Base-by-base conservation (phyloP, 2,113 vertebrate genomes). In the Trichechus manatus region DNA sequence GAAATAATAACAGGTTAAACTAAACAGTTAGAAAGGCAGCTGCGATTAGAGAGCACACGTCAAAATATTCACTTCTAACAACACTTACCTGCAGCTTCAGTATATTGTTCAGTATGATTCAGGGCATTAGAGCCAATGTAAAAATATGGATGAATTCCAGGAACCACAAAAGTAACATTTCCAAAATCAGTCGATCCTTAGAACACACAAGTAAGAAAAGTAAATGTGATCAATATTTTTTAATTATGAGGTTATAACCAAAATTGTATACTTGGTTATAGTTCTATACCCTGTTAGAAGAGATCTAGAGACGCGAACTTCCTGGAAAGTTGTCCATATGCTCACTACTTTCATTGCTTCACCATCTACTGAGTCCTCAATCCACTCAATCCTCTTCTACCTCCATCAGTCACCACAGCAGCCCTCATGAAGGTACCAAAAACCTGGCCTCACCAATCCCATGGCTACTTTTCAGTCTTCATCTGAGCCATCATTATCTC, bases 161-260 rank as follows among this genome's bases (percentile, higher is more conserved):
- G 99, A 88, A 99, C 98, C 70, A 98, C 85, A 98, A 98, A 99
- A 9, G 99, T 99, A 50, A 99, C 98, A 93, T 99, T 99, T 95
- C 99, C 99, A 98, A 99, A 99, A 97, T 99, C 99, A 0, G 99
- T 99, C 94, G 99, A 99, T 95, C 99, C 99, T 99, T 98, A 56
- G 87, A 97, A 86, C 2, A 98, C 83, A 53, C 36, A 97, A 93
- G 94, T 64, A 72, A 64, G 88, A 85, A 66, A 80, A 53, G 5
- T n/a, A 68, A 23, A 85, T 50, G n/a, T 80, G 59, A 23, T 85
- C 89, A 89, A 50, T 23, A 53, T 42, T 78, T 72, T n/a, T 74
- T 53, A 94, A 56, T 56, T 75, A 61, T 50, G 29, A 92, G 59
- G 14, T 33, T 56, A 19, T 61, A 85, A 85, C 10, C 7, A 64